These are phyloP conservation scores for Diarsia dahlii DNA, from an alignment of 2,888 invertebrate species.

Conservation along the genomic window DNA sequence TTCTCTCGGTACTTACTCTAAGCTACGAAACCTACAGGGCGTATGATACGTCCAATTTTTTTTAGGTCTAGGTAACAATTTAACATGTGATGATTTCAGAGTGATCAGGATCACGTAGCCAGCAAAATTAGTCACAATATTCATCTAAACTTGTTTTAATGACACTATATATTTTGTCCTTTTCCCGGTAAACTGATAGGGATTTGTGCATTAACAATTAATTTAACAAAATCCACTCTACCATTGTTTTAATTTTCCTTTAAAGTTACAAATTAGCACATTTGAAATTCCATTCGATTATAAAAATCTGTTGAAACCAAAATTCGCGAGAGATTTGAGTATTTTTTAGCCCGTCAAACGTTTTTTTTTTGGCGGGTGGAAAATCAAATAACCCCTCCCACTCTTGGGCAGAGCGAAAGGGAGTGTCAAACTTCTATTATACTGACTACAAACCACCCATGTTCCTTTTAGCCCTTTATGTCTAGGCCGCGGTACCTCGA, in stretches of 20 bases:
- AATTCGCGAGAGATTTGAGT: neutral
- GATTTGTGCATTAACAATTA: neutral
- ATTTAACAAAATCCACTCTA: neutral
- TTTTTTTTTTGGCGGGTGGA: too few relatives aligned
- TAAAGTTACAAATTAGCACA: neutral
- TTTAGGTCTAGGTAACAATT: neutral
- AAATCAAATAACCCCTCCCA: too few relatives aligned
- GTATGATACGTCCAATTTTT: neutral
- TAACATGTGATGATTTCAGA: neutral
- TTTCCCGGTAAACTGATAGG: slow-evolving; percentile 10
- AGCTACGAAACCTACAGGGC: neutral
- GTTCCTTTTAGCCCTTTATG: too few relatives aligned
- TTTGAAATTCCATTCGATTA: neutral
- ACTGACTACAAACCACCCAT: too few relatives aligned
- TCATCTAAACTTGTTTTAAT: neutral
- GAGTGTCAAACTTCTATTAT: too few relatives aligned
- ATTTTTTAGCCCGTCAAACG: neutral
- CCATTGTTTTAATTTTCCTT: slow-evolving; percentile 7
- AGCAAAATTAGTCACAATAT: neutral
- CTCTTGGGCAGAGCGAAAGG: too few relatives aligned
- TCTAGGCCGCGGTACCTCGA: too few relatives aligned
- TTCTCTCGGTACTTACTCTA: neutral
- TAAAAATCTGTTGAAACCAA: neutral
- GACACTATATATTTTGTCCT: neutral
- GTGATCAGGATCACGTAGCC: neutral